Percentiles rank a stretch among this genome's conserved stretches.
These are phyloP conservation scores for Cossypha dichroa DNA, from an alignment of 2,797 vertebrate species.

Conservation along the genomic window DNA sequence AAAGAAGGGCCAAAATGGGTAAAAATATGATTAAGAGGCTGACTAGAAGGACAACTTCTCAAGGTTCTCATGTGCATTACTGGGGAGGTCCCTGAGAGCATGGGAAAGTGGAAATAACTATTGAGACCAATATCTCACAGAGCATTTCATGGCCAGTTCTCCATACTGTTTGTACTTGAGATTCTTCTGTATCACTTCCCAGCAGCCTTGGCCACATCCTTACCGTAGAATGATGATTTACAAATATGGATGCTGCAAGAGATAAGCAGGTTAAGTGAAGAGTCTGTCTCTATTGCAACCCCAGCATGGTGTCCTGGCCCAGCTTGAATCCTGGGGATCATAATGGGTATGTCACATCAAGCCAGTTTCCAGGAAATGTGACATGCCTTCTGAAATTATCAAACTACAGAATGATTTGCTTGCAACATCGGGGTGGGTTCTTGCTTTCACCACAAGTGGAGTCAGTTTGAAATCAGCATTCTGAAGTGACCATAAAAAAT, in stretches of 20 bases:
- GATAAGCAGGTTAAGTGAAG: not conserved
- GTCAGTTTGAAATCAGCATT: not conserved
- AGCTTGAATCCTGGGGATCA: not conserved
- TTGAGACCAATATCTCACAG: not conserved
- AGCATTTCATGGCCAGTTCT: not conserved
- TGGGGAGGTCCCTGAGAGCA: not conserved
- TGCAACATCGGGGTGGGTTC: not conserved
- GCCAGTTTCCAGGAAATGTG: not conserved
- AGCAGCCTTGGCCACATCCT: slow-evolving; percentile 42
- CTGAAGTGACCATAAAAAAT: not conserved
- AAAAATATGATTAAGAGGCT: not conserved
- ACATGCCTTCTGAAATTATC: not conserved
- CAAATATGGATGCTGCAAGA: not conserved
- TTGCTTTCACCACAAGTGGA: not conserved
- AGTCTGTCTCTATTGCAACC: not conserved
- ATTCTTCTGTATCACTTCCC: not conserved
- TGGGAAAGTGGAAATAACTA: not conserved
- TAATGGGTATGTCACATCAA: rapidly evolving
- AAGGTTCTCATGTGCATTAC: not conserved
- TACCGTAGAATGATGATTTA: not conserved
- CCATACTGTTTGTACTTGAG: not conserved
- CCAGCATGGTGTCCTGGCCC: not conserved
- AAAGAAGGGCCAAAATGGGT: not conserved
- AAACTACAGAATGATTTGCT: not conserved
- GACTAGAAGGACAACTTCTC: not conserved